Evolutionary conservation across 2,888 invertebrate genomes (phyloP).

Genomic region (Metallyticus violacea): DNA sequence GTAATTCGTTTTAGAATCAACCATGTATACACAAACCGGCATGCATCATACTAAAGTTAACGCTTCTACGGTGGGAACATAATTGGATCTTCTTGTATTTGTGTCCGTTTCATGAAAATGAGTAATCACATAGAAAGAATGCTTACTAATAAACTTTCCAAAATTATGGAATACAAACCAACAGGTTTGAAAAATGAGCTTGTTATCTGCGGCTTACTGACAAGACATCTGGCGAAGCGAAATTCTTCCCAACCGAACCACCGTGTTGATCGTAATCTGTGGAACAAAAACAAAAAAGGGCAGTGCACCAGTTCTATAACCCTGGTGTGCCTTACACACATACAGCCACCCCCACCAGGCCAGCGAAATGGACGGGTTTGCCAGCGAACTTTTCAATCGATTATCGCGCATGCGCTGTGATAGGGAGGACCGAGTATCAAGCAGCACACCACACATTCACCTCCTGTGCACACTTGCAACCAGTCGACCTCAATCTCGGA

Average conservation of each 20-base stretch:
- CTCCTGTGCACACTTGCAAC: not conserved
- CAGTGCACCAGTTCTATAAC: not conserved
- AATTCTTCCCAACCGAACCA: too few species aligned
- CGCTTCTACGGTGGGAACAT: too few species aligned
- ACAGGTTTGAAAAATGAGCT: too few species aligned
- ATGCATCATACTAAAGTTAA: too few species aligned
- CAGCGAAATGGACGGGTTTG: constrained; percentile 13
- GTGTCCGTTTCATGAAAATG: too few species aligned
- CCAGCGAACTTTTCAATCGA: constrained; percentile 38
- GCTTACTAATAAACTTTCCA: too few species aligned
- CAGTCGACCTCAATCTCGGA: not conserved
- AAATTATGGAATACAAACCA: too few species aligned
- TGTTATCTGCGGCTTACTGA: not conserved
- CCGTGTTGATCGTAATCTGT: not conserved
- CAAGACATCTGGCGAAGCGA: not conserved
- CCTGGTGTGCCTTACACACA: not conserved
- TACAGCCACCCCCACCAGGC: constrained; percentile 10
- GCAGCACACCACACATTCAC: not conserved
- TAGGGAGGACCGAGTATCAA: not conserved
- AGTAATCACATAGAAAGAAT: too few species aligned
- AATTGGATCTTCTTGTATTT: too few species aligned
- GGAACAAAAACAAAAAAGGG: not conserved
- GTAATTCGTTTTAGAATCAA: too few species aligned
- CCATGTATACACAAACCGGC: too few species aligned
- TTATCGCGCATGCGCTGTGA: constrained; percentile 39